Evolutionary conservation across 2,797 vertebrate genomes (phyloP).

Genomic region (Masticophis lateralis): DNA sequence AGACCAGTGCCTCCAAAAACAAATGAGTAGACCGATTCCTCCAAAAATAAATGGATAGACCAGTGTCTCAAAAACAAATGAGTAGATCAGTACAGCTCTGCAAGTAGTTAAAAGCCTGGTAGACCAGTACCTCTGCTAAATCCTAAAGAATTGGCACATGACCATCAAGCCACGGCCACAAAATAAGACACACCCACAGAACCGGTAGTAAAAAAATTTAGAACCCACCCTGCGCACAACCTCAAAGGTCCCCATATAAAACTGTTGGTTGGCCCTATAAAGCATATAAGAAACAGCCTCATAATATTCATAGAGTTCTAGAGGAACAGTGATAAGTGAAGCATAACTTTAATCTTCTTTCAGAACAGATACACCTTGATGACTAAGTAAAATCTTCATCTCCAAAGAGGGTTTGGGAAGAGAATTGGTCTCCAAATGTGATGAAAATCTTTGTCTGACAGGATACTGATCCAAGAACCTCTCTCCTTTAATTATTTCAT

Average conservation of each 20-base stretch:
- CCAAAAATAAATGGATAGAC: no score
- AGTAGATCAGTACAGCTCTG: no score
- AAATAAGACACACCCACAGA: no score
- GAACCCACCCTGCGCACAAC: no score
- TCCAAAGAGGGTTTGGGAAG: background rate
- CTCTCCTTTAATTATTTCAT: conserved; percentile 1
- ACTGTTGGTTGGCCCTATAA: background rate
- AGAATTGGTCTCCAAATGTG: background rate
- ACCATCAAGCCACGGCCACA: no score
- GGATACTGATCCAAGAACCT: background rate
- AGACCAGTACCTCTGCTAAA: no score
- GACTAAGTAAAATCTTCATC: background rate
- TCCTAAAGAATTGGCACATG: no score
- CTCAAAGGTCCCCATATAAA: background rate
- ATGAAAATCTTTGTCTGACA: background rate
- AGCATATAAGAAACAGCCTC: background rate
- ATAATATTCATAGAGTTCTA: background rate
- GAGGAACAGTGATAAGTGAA: background rate
- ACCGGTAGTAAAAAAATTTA: no score
- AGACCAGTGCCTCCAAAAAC: no score
- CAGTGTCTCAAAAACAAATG: no score
- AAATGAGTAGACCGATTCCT: no score
- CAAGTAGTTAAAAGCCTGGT: no score
- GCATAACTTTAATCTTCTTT: background rate
- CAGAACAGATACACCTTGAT: background rate